Evolutionary conservation across 2,113 vertebrate species (phyloP), one percentile per base, ranked within the genome.

Genomic region (Danionella cerebrum): DNA sequence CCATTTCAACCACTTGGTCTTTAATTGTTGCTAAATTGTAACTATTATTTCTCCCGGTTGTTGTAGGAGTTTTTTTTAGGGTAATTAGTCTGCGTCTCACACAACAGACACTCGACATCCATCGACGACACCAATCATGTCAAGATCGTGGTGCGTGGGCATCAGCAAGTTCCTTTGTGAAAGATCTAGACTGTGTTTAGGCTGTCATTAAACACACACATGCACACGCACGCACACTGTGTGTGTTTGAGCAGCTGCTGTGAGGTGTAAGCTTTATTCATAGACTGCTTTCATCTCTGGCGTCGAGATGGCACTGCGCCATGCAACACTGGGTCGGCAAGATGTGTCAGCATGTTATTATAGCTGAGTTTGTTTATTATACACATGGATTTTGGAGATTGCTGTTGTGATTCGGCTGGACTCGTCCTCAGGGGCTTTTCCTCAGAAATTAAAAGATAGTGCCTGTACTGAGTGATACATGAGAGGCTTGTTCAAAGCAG

Each of bases 221-320:
- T 13, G 55, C 33, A 55, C 65, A 24, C 14, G 13, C 22, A 42
- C 29, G 31, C 42, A 45, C 57, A 38, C 69, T 73, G 79, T 71
- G 73, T 77, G 65, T 68, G 57, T 73, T 77, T 70, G 74, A 69
- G 57, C 75, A 78, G 78, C 77, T 82, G 80, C 69, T 74, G 18
- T 22, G 64, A 59, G 71, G 54, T 60, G 35, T 51, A 29, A 65
- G 71, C 63, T 72, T 48, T 65, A 69, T 78, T 73, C 73, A 67
- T 54, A 60, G 67, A 39, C 50, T 13, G 29, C 71, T 74, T 79
- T 75, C 67, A 79, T 76, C 71, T 77, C 65, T 36, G 33, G 13
- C 39, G 36, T 41, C n/a, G n/a, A n/a, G n/a, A n/a, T n/a, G n/a
- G n/a, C n/a, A n/a, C n/a, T 41, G 65, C 36, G 25, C 18, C 11